Evolutionary conservation across 64 coral and sea anemone genomes (phyloP).

Genomic region (Stichodactyla mertensii): DNA sequence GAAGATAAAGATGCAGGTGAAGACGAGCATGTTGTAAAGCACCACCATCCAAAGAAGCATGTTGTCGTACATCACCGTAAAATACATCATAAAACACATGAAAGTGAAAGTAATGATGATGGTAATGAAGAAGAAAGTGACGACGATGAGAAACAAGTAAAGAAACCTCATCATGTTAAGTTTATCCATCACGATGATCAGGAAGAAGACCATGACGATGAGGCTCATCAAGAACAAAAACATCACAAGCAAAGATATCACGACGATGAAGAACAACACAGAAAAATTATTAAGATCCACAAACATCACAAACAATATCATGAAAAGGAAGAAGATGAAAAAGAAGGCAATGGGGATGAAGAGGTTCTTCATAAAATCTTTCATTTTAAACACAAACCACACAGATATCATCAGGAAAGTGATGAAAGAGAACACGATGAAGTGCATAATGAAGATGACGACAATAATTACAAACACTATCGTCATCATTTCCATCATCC

Average conservation of each 20-base stretch:
- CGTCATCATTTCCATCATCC: constrained; percentile 16
- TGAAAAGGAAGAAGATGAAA: not conserved
- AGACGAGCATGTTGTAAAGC: not conserved
- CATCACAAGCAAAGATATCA: not conserved
- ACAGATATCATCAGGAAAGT: constrained; percentile 2
- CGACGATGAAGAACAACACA: not conserved
- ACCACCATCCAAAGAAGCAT: not conserved
- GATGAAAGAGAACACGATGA: not conserved
- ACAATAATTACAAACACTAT: not conserved
- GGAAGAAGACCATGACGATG: not conserved
- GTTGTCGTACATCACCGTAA: not conserved
- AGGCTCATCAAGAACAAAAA: not conserved
- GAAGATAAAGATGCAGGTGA: not conserved
- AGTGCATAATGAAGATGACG: not conserved
- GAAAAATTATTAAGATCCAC: not conserved
- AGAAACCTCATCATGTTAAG: constrained; percentile 11
- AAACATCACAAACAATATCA: not conserved
- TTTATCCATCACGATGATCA: constrained; percentile 14
- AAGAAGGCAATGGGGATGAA: not conserved
- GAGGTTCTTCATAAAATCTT: not conserved
- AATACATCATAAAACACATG: not conserved
- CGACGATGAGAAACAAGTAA: not conserved
- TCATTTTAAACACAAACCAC: not conserved
- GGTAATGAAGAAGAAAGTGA: not conserved
- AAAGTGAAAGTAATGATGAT: constrained; percentile 1